A percentile compares a stretch with the other conserved stretches of the same genome.
These are phyloP conservation scores for Actinostola sp. DNA, from an alignment of 92 coral and sea anemone genomes.

Conservation along the genomic window DNA sequence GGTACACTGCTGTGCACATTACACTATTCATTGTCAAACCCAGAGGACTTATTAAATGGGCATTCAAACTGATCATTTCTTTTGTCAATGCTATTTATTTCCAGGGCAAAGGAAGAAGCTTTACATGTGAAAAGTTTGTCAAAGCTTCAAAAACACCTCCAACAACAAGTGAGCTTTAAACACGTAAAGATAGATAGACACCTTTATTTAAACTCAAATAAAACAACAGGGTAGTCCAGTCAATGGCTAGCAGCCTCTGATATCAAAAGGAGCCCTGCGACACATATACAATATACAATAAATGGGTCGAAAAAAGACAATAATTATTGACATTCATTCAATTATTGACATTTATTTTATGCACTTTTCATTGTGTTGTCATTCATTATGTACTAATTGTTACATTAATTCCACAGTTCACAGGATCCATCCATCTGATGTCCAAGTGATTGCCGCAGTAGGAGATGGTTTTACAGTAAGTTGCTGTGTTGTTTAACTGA, in stretches of 20 bases:
- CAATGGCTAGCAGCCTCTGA: no score
- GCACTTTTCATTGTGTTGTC: no score
- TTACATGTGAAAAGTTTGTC: background rate
- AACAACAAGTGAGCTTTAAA: conserved; percentile 3
- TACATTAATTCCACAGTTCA: conserved; percentile 73
- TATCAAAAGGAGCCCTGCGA: no score
- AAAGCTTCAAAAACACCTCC: background rate
- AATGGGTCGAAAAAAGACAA: no score
- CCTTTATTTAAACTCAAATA: no score
- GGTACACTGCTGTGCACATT: background rate
- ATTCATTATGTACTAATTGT: no score
- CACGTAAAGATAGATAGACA: no score
- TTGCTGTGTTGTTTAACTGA: no score
- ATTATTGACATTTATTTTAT: conserved; percentile 9
- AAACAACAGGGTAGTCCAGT: no score
- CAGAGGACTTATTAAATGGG: background rate
- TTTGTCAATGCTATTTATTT: no score
- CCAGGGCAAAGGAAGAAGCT: conserved; percentile 9
- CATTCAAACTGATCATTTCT: no score
- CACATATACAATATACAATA: no score
- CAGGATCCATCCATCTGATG: conserved; percentile 62
- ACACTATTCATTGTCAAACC: background rate
- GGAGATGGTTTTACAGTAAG: conserved; percentile 87
- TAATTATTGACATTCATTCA: background rate
- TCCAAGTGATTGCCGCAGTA: conserved; percentile 84